These are phyloP conservation scores for Prionailurus viverrinus DNA, from an alignment of 2,113 vertebrate genomes.

Conservation along the genomic window DNA sequence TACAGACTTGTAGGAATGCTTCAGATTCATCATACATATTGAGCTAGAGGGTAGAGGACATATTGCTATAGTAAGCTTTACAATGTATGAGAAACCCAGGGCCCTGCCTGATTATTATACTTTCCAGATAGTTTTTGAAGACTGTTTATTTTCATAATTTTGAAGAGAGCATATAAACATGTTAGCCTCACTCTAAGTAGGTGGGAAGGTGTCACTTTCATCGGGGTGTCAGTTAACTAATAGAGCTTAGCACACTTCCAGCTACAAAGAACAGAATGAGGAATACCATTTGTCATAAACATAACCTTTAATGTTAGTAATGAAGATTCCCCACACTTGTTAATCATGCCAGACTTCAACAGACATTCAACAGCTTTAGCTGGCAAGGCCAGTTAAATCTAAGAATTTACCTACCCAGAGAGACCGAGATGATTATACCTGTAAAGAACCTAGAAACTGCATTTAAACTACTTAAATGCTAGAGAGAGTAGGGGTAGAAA, in stretches of 20 bases:
- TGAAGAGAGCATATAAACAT: constrained; percentile 6
- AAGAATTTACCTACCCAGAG: constrained; percentile 70
- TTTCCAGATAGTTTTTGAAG: constrained; percentile 1
- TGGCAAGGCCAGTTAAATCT: constrained; percentile 42
- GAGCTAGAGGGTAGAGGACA: not conserved
- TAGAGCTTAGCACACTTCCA: not conserved
- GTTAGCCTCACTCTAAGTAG: constrained; percentile 39
- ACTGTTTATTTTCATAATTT: constrained; percentile 57
- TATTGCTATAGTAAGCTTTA: not conserved
- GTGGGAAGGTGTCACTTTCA: not conserved
- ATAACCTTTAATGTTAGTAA: constrained; percentile 67
- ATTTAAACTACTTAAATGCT: not conserved
- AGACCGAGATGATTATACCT: not conserved
- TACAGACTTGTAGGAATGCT: not conserved
- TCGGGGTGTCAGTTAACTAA: constrained; percentile 58
- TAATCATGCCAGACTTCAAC: constrained; percentile 72
- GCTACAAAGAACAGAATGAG: not conserved
- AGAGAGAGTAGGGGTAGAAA: not conserved
- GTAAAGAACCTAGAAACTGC: constrained; percentile 25
- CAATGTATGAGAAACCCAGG: not conserved
- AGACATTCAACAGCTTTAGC: constrained; percentile 46
- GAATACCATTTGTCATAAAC: constrained; percentile 32
- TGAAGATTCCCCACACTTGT: constrained; percentile 44
- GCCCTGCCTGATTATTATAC: not conserved
- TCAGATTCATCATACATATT: not conserved